Conservation (phyloP, 1,140 invertebrate genomes). For the Drosophila sucinea region DNA sequence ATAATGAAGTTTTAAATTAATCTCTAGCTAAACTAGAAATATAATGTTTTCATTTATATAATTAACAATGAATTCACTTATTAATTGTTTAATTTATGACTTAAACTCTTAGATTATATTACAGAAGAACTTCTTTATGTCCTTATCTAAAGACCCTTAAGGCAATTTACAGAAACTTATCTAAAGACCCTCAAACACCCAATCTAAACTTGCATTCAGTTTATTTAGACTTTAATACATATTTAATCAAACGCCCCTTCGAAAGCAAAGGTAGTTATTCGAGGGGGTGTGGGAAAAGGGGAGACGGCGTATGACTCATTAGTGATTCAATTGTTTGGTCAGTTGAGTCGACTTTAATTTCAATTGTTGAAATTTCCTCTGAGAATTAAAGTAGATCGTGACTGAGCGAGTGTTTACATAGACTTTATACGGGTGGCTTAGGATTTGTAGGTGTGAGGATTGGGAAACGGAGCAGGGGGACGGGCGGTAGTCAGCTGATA, state of each 20-base stretch:
- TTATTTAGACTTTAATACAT: neutral
- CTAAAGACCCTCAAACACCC: neutral
- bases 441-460: neutral
- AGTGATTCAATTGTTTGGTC: neutral
- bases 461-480: slow-evolving; percentile 3
- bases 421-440: slow-evolving; percentile 1
- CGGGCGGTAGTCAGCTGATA: slow-evolving; percentile 36
- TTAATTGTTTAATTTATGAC: too few species aligned
- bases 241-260: neutral
- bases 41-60: too few species aligned
- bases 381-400: neutral
- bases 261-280: neutral
- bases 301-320: neutral
- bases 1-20: too few species aligned
- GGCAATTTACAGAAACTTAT: neutral
- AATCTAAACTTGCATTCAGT: neutral
- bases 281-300: neutral
- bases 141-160: too few species aligned
- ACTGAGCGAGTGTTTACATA: neutral
- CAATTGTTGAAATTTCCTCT: slow-evolving; percentile 9
- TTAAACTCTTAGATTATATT: too few species aligned
- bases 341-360: neutral
- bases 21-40: too few species aligned
- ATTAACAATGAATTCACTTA: too few species aligned
- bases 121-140: too few species aligned